Percentiles rank a stretch among this genome's conserved stretches.
Conservation (phyloP, 2,888 invertebrate genomes). For the Himalopsyche anomala region DNA sequence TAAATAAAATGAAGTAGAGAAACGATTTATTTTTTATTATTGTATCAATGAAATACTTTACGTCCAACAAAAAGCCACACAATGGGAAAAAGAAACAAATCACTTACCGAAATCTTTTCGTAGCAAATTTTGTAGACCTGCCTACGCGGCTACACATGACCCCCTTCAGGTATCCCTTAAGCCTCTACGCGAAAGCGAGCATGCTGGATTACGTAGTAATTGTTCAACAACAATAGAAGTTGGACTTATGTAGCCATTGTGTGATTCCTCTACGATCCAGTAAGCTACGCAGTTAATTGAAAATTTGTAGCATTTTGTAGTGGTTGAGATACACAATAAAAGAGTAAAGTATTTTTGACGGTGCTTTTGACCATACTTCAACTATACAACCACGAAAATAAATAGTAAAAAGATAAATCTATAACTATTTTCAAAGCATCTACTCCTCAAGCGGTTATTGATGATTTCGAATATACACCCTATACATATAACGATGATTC, state of each 20-base stretch:
- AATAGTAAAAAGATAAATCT: no score
- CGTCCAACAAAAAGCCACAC: conserved; percentile 1
- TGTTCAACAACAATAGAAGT: conserved; percentile 52
- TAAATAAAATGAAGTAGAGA: no score
- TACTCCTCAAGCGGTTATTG: no score
- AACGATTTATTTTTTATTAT: no score
- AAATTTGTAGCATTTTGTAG: conserved; percentile 53
- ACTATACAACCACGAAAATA: background rate
- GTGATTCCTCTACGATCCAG: conserved; percentile 25
- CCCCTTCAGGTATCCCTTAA: conserved; percentile 37
- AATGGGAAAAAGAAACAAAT: conserved; percentile 13
- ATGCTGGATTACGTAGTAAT: conserved; percentile 53
- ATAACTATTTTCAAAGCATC: no score
- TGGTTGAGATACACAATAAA: conserved; percentile 14
- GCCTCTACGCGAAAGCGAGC: conserved; percentile 40
- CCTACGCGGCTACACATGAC: conserved; percentile 13
- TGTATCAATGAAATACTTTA: background rate
- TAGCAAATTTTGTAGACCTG: conserved; percentile 19
- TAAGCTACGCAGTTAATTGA: conserved; percentile 51
- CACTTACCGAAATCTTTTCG: conserved; percentile 42
- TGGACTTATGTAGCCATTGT: conserved; percentile 40
- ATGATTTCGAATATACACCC: no score
- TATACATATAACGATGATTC: no score
- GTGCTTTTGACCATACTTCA: background rate
- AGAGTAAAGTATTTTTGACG: background rate